phyloP scores from a whole-genome alignment of 2,113 vertebrate genomes.

The Poicephalus meyeri region DNA sequence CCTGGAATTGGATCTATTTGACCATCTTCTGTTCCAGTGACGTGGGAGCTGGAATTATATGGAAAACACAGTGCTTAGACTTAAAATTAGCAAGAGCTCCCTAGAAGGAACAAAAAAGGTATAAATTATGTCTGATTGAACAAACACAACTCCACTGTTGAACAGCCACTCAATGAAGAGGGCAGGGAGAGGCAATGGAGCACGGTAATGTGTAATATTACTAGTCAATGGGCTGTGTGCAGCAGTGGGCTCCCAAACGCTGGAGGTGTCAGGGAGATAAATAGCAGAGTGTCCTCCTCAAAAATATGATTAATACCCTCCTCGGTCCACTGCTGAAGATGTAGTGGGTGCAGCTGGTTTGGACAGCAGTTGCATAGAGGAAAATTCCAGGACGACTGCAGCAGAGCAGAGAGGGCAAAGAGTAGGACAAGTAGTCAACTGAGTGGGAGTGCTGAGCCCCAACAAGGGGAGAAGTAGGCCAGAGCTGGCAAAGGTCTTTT shows the following conservation, averaged over 20 bases:
- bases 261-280: conserved; percentile 99
- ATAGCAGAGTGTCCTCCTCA: conserved; percentile 99
- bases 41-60: conserved; percentile 25
- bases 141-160: conserved; percentile 91
- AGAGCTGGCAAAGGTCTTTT: conserved; percentile 48
- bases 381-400: conserved; percentile 87
- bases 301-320: conserved; percentile 99
- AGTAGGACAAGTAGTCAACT: conserved; percentile 90
- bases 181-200: conserved; percentile 99
- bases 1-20: not conserved
- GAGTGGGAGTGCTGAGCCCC: conserved; percentile 62
- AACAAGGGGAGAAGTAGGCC: conserved; percentile 39
- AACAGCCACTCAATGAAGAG: conserved; percentile 99
- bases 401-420: conserved; percentile 97
- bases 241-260: conserved; percentile 92
- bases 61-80: not conserved
- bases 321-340: conserved; percentile 99
- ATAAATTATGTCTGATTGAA: conserved; percentile 96
- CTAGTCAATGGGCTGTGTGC: conserved; percentile 99
- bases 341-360: conserved; percentile 99
- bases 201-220: conserved; percentile 99
- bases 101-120: conserved; percentile 77
- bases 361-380: conserved; percentile 92
- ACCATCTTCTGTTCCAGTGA: conserved; percentile 20
- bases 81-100: conserved; percentile 72